Base-by-base conservation (phyloP, 2,888 invertebrate genomes). In the Caenorhabditis angaria region DNA sequence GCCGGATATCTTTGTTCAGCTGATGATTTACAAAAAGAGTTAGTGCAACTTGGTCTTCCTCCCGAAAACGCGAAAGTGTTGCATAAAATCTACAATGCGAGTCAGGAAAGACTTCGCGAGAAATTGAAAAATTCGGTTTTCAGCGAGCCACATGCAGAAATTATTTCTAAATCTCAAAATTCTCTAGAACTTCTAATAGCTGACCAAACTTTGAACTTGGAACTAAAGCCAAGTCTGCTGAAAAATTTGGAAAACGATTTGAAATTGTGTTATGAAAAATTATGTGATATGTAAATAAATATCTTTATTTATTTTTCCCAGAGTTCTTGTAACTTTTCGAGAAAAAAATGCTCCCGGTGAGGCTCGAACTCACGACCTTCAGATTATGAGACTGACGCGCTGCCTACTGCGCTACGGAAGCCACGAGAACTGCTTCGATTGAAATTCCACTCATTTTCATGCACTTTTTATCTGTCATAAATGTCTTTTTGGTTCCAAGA, bases 351-450 rank as follows among this genome's bases (percentile, higher is more conserved):
- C 80, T 80, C 77, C 77, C 74, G 76, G 93, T 93, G 93, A 93
- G 93, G 93, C 92, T 93, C 93, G 93, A 93, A 93, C 93, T 93
- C 93, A 93, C 93, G 93, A 93, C 93, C 93, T 93, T 93, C 92
- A 92, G 92, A 92, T 92, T 92, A 92, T 92, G 92, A 92, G 92
- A 92, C 92, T 92, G 92, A 92, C 92, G 92, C 92, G 92, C 92
- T 93, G 91, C 92, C 92, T 92, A 92, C 92, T 93, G 92, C 92
- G 82, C 81, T 80, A 82, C 75, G 77, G 77, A 77, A 77, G 76
- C 76, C n/a, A 6, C 48, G 48, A 48, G 10, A 32, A 32, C 32
- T 32, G n/a, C n/a, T n/a, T n/a, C n/a, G n/a, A n/a, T n/a, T n/a
- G n/a, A n/a, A n/a, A n/a, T n/a, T n/a, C n/a, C n/a, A n/a, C n/a